A percentile compares a stretch with the other conserved stretches of the same genome.
Conservation (phyloP, 2,888 invertebrate species). For the Ennomos erosarius region DNA sequence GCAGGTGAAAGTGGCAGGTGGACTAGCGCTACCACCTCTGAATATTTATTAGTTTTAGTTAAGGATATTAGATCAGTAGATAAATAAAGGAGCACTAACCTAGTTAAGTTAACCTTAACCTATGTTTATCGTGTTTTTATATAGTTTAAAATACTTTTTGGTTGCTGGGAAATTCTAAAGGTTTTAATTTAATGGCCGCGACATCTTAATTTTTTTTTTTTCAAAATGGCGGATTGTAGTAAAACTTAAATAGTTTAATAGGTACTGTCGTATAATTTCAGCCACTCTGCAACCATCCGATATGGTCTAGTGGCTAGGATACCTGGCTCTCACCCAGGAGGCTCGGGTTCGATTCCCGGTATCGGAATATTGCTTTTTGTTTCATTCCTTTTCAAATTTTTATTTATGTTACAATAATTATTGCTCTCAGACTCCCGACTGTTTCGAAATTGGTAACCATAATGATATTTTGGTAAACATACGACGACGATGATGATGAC, state of each 20-base stretch:
- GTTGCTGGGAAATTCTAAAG: too few species aligned
- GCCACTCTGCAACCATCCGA: constrained; percentile 22
- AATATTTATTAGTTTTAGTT: constrained; percentile 40
- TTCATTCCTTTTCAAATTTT: neutral
- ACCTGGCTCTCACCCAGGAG: constrained; percentile 90
- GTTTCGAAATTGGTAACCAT: too few species aligned
- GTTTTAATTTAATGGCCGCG: too few species aligned
- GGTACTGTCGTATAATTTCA: constrained; percentile 22
- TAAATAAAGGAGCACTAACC: neutral
- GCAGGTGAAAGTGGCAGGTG: constrained; percentile 43
- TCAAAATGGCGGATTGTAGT: too few species aligned
- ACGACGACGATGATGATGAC: too few species aligned
- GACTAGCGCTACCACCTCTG: constrained; percentile 29
- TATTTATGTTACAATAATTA: too few species aligned
- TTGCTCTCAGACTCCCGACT: too few species aligned
- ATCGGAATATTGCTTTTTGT: constrained; percentile 73
- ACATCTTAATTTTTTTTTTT: too few species aligned
- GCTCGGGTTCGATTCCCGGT: constrained; percentile 87
- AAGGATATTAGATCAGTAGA: constrained; percentile 14
- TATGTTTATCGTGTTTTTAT: too few species aligned
- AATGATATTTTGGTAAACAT: too few species aligned
- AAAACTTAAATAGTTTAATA: too few species aligned
- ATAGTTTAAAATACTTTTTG: too few species aligned
- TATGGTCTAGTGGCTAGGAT: constrained; percentile 90
- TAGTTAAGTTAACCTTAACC: neutral